phyloP scores from a whole-genome alignment of 2,888 invertebrate genomes.

The Nomada ferruginata region DNA sequence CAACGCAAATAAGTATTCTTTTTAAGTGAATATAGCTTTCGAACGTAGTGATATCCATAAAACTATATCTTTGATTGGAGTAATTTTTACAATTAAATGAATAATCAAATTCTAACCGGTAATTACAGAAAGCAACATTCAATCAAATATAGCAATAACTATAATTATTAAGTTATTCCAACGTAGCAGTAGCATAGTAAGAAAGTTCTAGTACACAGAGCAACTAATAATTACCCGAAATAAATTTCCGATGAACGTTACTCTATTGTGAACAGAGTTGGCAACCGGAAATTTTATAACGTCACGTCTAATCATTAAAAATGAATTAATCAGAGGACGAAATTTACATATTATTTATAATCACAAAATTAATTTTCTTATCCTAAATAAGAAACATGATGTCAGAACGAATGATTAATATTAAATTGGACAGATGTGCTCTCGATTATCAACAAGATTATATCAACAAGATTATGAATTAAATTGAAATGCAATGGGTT shows the following conservation, averaged over 20 bases:
- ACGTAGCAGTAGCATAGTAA: not conserved
- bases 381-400: not conserved
- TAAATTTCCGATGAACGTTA: too few relatives aligned
- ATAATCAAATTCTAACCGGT: not conserved
- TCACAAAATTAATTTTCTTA: not conserved
- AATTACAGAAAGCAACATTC: too few relatives aligned
- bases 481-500: not conserved
- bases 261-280: too few relatives aligned
- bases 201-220: slow-evolving; percentile 6
- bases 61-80: not conserved
- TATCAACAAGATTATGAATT: not conserved
- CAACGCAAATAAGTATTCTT: too few relatives aligned
- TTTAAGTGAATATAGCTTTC: not conserved
- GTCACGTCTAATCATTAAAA: too few relatives aligned
- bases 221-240: not conserved
- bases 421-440: not conserved
- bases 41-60: too few relatives aligned
- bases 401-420: not conserved
- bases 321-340: not conserved
- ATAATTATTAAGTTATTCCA: not conserved
- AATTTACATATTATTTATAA: not conserved
- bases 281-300: too few relatives aligned
- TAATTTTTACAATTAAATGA: not conserved
- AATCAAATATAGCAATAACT: not conserved
- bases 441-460: too few relatives aligned